Conservation (phyloP, 2,888 invertebrate genomes). For the Hirtodrosophila duncani region DNA sequence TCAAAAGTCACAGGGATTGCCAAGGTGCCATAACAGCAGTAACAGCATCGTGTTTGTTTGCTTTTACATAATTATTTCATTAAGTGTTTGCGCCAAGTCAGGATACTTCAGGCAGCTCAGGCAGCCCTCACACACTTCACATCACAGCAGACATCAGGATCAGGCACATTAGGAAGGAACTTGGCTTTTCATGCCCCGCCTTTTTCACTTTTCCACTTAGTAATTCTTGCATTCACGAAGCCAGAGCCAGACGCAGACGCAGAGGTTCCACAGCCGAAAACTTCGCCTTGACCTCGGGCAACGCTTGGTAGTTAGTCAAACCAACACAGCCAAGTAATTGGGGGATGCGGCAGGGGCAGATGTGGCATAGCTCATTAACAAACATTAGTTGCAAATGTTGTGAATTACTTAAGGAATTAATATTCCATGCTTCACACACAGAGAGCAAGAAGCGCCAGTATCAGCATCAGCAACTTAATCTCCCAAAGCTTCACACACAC, state of each 20-base stretch:
- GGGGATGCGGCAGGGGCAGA: constrained; percentile 3
- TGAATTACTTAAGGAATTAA: constrained; percentile 73
- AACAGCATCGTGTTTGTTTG: constrained; percentile 39
- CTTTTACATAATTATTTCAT: constrained; percentile 69
- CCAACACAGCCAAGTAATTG: not conserved
- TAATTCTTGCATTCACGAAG: constrained; percentile 56
- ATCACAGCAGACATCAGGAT: not conserved
- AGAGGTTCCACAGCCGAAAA: constrained; percentile 35
- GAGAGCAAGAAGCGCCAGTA: constrained; percentile 3
- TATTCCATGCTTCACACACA: constrained; percentile 60
- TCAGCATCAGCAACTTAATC: constrained; percentile 38
- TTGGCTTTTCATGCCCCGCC: constrained; percentile 29
- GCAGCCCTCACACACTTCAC: not conserved
- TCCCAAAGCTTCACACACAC: constrained; percentile 37
- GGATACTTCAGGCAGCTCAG: constrained; percentile 5
- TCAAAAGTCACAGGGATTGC: constrained; percentile 36
- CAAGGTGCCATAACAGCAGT: constrained; percentile 38
- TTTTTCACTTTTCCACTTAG: constrained; percentile 58
- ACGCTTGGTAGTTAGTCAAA: constrained; percentile 38
- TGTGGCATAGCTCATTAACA: constrained; percentile 61
- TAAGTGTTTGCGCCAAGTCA: constrained; percentile 47
- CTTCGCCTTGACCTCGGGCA: constrained; percentile 56
- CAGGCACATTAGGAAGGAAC: constrained; percentile 14
- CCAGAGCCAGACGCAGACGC: constrained; percentile 29
- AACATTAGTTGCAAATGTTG: constrained; percentile 73